Conservation (phyloP, 64 coral and sea anemone species). For the Stichodactyla mertensii region DNA sequence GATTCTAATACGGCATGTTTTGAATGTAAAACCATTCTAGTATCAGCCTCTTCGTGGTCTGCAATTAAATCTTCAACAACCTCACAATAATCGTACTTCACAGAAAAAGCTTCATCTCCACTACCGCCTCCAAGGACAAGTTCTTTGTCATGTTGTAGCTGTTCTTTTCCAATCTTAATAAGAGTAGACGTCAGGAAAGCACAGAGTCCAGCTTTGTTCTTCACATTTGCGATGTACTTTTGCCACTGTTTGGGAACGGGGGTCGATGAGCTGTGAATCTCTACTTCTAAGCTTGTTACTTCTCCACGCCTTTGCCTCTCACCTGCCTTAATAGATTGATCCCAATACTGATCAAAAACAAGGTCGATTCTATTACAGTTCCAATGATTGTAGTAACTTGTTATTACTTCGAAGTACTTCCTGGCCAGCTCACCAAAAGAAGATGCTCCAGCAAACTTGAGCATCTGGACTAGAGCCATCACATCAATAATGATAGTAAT, state of each 20-base stretch:
- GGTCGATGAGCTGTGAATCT: neutral
- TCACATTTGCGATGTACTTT: neutral
- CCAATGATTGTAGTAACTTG: neutral
- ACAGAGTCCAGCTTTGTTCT: neutral
- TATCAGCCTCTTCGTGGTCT: neutral
- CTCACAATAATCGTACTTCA: neutral
- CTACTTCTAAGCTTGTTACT: neutral
- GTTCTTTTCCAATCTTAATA: neutral
- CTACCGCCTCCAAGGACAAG: neutral
- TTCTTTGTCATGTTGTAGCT: neutral
- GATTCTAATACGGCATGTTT: neutral
- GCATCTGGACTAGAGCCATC: conserved; percentile 67
- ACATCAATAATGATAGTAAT: conserved; percentile 48
- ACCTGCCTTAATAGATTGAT: conserved; percentile 27
- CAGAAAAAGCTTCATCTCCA: neutral
- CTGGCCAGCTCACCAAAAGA: conserved; percentile 48
- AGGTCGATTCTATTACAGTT: neutral
- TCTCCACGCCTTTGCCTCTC: neutral
- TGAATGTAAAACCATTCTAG: neutral
- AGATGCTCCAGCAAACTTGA: conserved; percentile 42
- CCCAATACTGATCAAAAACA: neutral
- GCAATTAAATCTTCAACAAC: neutral
- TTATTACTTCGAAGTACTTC: conserved; percentile 54
- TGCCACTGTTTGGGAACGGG: conserved; percentile 9
- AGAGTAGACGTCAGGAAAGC: neutral